A percentile compares a stretch with the other conserved stretches of the same genome.
phyloP scores from a whole-genome alignment of 2,888 invertebrate genomes.

The Autographa pulchrina region DNA sequence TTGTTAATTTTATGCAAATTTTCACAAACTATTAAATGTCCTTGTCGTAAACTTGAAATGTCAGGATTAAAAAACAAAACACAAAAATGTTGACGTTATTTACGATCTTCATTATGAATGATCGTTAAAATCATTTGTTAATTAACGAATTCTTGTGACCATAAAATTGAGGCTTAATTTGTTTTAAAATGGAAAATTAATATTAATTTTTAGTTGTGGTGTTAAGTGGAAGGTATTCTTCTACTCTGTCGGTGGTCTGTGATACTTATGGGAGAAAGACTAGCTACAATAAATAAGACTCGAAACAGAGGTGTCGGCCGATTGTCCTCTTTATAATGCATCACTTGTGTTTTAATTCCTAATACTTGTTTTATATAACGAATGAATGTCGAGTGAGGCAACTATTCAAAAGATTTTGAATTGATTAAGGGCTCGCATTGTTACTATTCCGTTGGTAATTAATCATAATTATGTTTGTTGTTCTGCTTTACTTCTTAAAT shows the following conservation, averaged over 20 bases:
- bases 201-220: slow-evolving; percentile 36
- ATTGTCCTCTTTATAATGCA: slow-evolving; percentile 75
- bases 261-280: slow-evolving; percentile 71
- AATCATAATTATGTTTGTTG: slow-evolving; percentile 34
- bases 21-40: slow-evolving; percentile 38
- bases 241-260: slow-evolving; percentile 76
- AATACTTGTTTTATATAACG: slow-evolving; percentile 66
- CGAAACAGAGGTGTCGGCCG: slow-evolving; percentile 75
- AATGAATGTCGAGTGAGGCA: slow-evolving; percentile 56
- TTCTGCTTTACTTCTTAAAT: slow-evolving; percentile 18
- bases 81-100: slow-evolving; percentile 38
- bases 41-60: slow-evolving; percentile 56
- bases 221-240: slow-evolving; percentile 62
- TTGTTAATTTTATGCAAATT: slow-evolving; percentile 47
- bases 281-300: slow-evolving; percentile 76
- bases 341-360: slow-evolving; percentile 72
- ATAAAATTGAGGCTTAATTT: slow-evolving; percentile 39
- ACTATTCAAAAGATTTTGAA: slow-evolving; percentile 50
- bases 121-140: slow-evolving; percentile 55
- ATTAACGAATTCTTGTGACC: slow-evolving; percentile 48
- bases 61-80: slow-evolving; percentile 34
- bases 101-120: slow-evolving; percentile 52
- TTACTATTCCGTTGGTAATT: slow-evolving; percentile 40
- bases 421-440: slow-evolving; percentile 46
- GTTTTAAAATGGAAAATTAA: slow-evolving; percentile 12